These are phyloP conservation scores for Lampris incognitus DNA, from an alignment of 2,113 vertebrate species.

Conservation along the genomic window DNA sequence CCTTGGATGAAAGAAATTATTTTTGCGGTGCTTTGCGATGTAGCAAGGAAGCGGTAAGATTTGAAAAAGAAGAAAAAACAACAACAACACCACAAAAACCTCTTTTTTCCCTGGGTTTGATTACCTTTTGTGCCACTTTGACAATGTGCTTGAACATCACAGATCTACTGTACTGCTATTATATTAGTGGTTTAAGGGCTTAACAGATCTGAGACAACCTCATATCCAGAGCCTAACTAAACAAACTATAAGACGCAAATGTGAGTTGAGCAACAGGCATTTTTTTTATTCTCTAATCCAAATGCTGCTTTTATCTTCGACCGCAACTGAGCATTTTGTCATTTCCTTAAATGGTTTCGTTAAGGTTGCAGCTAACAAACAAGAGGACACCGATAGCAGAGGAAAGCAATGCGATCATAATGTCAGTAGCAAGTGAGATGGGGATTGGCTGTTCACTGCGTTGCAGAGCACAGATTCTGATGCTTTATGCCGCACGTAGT, in stretches of 20 bases:
- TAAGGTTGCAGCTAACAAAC: slow-evolving; percentile 41
- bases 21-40: slow-evolving; percentile 37
- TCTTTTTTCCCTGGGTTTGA: neutral
- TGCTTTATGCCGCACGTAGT: slow-evolving; percentile 23
- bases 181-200: slow-evolving; percentile 6
- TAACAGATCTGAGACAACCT: neutral
- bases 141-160: slow-evolving; percentile 5
- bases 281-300: slow-evolving; percentile 50
- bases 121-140: slow-evolving; percentile 21
- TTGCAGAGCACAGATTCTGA: neutral
- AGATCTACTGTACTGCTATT: slow-evolving; percentile 17
- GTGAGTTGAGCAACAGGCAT: slow-evolving; percentile 36
- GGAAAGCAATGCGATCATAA: slow-evolving; percentile 30
- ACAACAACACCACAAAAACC: neutral
- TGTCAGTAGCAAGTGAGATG: slow-evolving; percentile 44
- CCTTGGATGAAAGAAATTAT: slow-evolving; percentile 59
- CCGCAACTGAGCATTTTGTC: slow-evolving; percentile 39
- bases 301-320: slow-evolving; percentile 61
- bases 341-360: slow-evolving; percentile 67
- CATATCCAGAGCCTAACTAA: slow-evolving; percentile 17
- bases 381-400: slow-evolving; percentile 43
- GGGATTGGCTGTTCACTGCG: slow-evolving; percentile 31
- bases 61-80: slow-evolving; percentile 44
- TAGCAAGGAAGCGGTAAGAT: slow-evolving; percentile 56
- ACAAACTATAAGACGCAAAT: slow-evolving; percentile 26